Evolutionary conservation across 1,140 invertebrate genomes (phyloP), one percentile per base, ranked within the genome.

Genomic region (Colletes latitarsis): DNA sequence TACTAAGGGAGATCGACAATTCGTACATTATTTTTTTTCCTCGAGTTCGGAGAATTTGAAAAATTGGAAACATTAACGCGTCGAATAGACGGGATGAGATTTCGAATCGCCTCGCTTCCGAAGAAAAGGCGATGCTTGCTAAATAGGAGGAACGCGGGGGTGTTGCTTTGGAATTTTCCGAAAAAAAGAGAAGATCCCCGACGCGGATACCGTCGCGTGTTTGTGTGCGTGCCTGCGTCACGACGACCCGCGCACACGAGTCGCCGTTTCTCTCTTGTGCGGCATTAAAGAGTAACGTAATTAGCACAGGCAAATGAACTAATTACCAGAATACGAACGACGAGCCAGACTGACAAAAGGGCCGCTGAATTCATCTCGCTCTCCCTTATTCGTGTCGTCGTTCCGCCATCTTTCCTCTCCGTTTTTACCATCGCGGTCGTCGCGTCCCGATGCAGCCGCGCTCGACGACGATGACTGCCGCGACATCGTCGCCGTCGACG

Each of bases 231-330:
- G 63, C 49, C 10, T 12, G 30, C 69, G 69, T 66, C 64, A 19
- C 69, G 19, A 49, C 21, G 41, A 49, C 6, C 17, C 53, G 10
- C 10, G n/a, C 41, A 39, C 53, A 15, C 14, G 9, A 21, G 55
- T 53, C 46, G 79, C 72, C 70, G 69, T 82, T 76, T 81, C 80
- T 86, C 81, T 85, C 85, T 79, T 86, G 73, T 84, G 74, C 84
- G 81, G 71, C 84, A 87, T 89, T 89, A 90, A 91, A 89, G 88
- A 81, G 86, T 89, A 89, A 89, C 84, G 90, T 93, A 93, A 93
- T 92, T 92, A 92, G 91, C 88, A 89, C 87, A 89, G 89, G 84
- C 91, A 89, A 92, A 92, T 90, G 91, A 92, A 93, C 91, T 92
- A 92, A 93, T 93, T 92, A 93, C 91, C 89, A 92, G 90, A 91